phyloP scores from a whole-genome alignment of 2,113 vertebrate genomes.

The Nothobranchius furzeri region DNA sequence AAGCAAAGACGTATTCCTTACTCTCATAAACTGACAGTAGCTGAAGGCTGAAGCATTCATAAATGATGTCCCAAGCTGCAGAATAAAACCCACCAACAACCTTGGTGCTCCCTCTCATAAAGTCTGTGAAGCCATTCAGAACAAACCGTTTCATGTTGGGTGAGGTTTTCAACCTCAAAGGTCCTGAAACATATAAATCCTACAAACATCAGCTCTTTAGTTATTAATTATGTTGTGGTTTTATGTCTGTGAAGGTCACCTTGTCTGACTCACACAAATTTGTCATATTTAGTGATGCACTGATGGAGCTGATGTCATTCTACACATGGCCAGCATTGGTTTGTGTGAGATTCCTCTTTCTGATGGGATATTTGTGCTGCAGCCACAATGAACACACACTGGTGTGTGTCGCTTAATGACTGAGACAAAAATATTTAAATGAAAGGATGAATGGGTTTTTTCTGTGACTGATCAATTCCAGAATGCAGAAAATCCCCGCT shows the following conservation, averaged over 20 bases:
- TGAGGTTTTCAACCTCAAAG: not conserved
- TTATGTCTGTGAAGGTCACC: not conserved
- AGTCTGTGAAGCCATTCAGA: not conserved
- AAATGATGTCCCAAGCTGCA: not conserved
- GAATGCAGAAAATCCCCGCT: not conserved
- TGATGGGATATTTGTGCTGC: not conserved
- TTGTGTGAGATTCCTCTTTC: not conserved
- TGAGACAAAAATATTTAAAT: not conserved
- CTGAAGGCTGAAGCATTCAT: not conserved
- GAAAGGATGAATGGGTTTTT: not conserved
- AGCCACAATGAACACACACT: not conserved
- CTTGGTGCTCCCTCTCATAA: not conserved
- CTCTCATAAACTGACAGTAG: not conserved
- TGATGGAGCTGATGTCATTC: not conserved
- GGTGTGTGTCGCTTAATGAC: not conserved
- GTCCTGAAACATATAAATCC: not conserved
- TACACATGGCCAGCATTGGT: too few relatives aligned
- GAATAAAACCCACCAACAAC: not conserved
- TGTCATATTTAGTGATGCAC: not conserved
- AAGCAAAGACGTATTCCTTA: not conserved
- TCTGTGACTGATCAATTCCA: not conserved
- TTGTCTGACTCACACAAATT: not conserved
- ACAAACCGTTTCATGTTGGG: not conserved
- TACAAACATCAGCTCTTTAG: rapidly evolving
- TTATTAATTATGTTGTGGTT: not conserved